These are phyloP conservation scores for Bombus difficillimus DNA, from an alignment of 1,140 invertebrate genomes.

Conservation along the genomic window DNA sequence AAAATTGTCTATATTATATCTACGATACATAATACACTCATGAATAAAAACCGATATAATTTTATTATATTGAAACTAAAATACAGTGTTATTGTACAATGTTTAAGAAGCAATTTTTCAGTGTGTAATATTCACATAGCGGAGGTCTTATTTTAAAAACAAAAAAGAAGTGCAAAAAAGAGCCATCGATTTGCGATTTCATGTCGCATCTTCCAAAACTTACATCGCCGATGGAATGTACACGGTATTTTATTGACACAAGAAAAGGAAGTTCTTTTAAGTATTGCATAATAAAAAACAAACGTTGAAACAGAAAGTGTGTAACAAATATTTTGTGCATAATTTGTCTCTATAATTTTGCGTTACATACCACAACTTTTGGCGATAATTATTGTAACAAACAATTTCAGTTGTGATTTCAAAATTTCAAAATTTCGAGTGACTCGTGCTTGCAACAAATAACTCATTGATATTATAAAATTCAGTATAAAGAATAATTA, in stretches of 20 bases:
- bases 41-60: constrained; percentile 34
- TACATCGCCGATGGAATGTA: not conserved
- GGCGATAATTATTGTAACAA: not conserved
- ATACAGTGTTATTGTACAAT: constrained; percentile 25
- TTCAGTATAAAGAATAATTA: no score
- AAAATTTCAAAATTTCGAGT: not conserved
- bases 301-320: not conserved
- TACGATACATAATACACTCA: not conserved
- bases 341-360: no score
- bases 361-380: not conserved
- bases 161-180: not conserved
- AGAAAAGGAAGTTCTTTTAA: not conserved
- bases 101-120: constrained; percentile 10
- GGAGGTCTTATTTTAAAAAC: not conserved
- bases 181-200: not conserved
- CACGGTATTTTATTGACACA: not conserved
- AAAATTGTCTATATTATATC: not conserved
- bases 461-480: not conserved
- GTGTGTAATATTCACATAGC: not conserved
- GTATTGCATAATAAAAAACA: not conserved
- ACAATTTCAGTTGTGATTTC: not conserved
- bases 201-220: constrained; percentile 7
- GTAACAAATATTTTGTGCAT: not conserved
- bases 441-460: not conserved
- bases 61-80: constrained; percentile 41